Conservation (phyloP, 2,113 vertebrate genomes). For the Merops nubicus region DNA sequence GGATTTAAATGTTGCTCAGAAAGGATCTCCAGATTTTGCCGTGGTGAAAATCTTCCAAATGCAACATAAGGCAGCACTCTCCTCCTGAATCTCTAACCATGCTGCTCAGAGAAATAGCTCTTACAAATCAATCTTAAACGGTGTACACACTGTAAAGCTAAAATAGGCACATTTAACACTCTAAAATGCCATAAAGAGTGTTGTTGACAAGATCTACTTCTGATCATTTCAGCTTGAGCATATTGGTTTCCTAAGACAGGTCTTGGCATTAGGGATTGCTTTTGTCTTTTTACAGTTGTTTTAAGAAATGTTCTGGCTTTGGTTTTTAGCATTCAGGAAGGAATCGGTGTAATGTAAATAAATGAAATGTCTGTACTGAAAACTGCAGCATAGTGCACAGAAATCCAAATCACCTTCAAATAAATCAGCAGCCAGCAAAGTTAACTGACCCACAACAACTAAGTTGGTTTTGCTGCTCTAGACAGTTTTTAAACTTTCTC, state of each 20-base stretch:
- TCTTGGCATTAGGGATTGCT: neutral
- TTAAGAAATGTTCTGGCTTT: neutral
- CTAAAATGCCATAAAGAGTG: fast-evolving
- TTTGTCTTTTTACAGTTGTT: neutral
- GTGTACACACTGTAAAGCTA: neutral
- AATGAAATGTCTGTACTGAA: neutral
- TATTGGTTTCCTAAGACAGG: neutral
- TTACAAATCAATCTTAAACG: neutral
- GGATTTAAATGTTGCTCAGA: neutral
- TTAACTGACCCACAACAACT: neutral
- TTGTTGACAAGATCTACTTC: neutral
- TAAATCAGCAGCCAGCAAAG: neutral
- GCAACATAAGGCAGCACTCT: neutral
- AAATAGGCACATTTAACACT: neutral
- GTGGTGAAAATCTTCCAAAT: neutral
- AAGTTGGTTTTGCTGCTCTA: neutral
- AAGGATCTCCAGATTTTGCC: neutral
- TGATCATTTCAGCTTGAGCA: neutral
- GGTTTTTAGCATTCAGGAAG: neutral
- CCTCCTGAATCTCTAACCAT: neutral
- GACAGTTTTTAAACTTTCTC: neutral
- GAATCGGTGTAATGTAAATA: neutral
- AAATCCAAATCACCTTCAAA: neutral
- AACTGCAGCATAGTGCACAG: neutral
- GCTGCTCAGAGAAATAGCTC: neutral